Evolutionary conservation across 1,140 invertebrate genomes (phyloP).

Genomic region (Magallana ariakensis): DNA sequence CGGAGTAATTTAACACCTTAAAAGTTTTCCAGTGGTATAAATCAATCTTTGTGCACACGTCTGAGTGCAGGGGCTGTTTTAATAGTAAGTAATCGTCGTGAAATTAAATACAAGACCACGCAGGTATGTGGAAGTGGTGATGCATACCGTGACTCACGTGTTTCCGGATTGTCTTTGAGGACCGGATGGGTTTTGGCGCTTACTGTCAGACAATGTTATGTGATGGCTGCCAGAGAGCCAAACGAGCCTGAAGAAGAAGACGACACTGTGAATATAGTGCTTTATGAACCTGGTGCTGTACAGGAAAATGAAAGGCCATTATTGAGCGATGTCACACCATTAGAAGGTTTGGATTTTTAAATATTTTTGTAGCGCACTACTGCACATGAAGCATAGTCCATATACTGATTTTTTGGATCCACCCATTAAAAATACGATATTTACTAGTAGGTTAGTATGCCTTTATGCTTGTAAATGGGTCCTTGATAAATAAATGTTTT

Average conservation of each 20-base stretch:
- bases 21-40: too few relatives aligned
- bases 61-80: too few relatives aligned
- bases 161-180: constrained; percentile 27
- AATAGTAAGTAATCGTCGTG: not conserved
- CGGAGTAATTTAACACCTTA: too few relatives aligned
- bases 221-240: not conserved
- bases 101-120: constrained; percentile 1
- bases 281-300: not conserved
- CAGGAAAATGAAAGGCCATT: constrained; percentile 1
- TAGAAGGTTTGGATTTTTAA: not conserved
- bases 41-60: too few relatives aligned
- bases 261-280: not conserved
- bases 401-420: not conserved
- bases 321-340: not conserved
- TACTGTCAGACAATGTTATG: not conserved
- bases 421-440: not conserved
- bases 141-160: constrained; percentile 7
- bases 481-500: too few relatives aligned
- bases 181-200: constrained; percentile 19
- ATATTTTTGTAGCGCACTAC: too few relatives aligned
- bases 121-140: constrained; percentile 33
- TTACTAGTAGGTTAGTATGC: too few relatives aligned
- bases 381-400: too few relatives aligned
- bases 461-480: too few relatives aligned
- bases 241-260: not conserved